Percentiles rank a stretch among this genome's conserved stretches.
phyloP scores from a whole-genome alignment of 2,797 vertebrate genomes.

The Rhinophrynus dorsalis region DNA sequence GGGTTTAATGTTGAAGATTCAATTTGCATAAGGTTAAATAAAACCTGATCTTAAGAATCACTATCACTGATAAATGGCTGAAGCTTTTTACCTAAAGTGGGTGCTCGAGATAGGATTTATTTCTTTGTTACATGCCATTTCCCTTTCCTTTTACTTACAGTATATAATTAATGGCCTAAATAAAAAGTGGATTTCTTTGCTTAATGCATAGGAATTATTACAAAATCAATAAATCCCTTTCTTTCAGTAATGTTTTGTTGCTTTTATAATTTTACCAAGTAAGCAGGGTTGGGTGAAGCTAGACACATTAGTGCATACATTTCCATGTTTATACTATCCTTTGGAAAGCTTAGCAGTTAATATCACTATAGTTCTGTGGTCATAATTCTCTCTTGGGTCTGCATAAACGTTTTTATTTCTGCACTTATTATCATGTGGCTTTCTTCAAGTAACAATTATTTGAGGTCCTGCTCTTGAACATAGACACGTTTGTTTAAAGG shows the following conservation, averaged over 20 bases:
- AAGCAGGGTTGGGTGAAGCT: constrained; percentile 39
- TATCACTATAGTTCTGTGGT: constrained; percentile 42
- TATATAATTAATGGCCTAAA: constrained; percentile 66
- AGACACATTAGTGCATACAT: constrained; percentile 52
- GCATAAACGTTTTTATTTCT: constrained; percentile 18
- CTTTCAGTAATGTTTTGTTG: constrained; percentile 58
- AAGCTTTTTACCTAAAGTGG: constrained; percentile 58
- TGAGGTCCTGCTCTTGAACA: background rate
- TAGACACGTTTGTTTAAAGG: background rate
- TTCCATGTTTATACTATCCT: constrained; percentile 49
- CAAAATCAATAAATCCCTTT: constrained; percentile 64
- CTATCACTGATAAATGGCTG: constrained; percentile 54
- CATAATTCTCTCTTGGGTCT: constrained; percentile 27
- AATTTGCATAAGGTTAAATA: constrained; percentile 38
- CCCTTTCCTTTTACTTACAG: constrained; percentile 63
- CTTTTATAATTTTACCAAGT: constrained; percentile 56
- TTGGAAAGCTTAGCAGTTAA: constrained; percentile 39
- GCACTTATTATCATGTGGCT: constrained; percentile 11
- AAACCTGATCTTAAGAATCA: constrained; percentile 52
- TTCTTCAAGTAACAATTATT: constrained; percentile 43
- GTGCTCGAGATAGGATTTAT: constrained; percentile 62
- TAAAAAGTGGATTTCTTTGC: constrained; percentile 50
- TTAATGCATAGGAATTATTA: constrained; percentile 58
- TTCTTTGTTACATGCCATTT: constrained; percentile 60
- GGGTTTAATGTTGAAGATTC: constrained; percentile 47